Base-by-base conservation (phyloP, 2,888 invertebrate species). In the Eledona agricola region DNA sequence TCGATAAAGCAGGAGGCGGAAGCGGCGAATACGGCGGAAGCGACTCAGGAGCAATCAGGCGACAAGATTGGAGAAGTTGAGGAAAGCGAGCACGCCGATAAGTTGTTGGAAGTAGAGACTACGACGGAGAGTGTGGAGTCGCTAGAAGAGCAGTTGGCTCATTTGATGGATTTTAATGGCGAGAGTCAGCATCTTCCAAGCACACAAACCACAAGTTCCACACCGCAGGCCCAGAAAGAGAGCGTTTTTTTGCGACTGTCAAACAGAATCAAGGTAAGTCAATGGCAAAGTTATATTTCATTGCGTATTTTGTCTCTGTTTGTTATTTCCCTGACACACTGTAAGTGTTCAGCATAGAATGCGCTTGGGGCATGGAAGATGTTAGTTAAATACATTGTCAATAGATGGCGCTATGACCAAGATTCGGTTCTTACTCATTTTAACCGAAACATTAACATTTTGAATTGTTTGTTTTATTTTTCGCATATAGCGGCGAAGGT, bases 231-330 rank as follows among this genome's bases (percentile, higher is more conserved):
- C 51, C 91, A 91, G 70, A 94, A 95, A 66, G 96, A 97, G 76
- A 94, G 95, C 4, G 93, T 97, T n/a, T 95, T 99, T 74, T 84
- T 98, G 71, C 83, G 97, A 61, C 83, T 99, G 51, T 94, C 93
- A 51, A 99, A 98, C 76, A 86, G 96, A 70, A 94, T 99, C 49
- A 96, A 95, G 85, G 91, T 91, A 70, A 72, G 78, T 68, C 7
- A 26, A 6, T 7, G 4, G 20, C 6, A 6, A 19, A 5, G 4
- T 19, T 19, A 19, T 19, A 19, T 5, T 19, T 19, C 4, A 6
- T 26, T 4, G 9, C 4, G n/a, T n/a, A n/a, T n/a, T n/a, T n/a
- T n/a, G n/a, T n/a, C n/a, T n/a, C n/a, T n/a, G n/a, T n/a, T n/a
- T 7, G 5, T 11, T 9, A 13, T 10, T 13, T 23, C 17, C 20